phyloP scores from a whole-genome alignment of 2,797 vertebrate genomes.

The Amazonetta brasiliensis region DNA sequence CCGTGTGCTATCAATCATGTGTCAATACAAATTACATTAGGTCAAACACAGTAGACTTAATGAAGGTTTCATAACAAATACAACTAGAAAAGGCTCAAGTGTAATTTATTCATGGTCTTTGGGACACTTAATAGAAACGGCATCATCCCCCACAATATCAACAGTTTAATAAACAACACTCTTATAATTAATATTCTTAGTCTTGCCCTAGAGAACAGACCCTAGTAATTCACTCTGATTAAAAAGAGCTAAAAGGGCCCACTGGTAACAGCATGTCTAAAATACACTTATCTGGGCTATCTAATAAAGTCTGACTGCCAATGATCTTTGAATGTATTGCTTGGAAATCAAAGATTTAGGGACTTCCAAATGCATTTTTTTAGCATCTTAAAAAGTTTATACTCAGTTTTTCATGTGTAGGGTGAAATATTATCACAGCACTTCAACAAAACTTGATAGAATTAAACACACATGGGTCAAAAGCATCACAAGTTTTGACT shows the following conservation, averaged over 20 bases:
- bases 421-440: background rate
- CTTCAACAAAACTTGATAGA: background rate
- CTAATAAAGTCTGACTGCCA: background rate
- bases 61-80: background rate
- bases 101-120: conserved; percentile 31
- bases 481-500: background rate
- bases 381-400: background rate
- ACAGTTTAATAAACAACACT: background rate
- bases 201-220: background rate
- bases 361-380: background rate
- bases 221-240: background rate
- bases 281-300: background rate
- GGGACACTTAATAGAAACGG: background rate
- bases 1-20: background rate
- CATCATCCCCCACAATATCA: background rate
- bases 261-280: background rate
- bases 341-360: background rate
- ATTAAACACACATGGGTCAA: background rate
- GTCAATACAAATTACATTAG: background rate
- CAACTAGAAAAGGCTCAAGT: background rate
- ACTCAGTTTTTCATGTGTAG: background rate
- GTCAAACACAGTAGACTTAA: background rate
- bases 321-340: background rate
- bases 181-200: background rate
- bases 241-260: background rate